phyloP scores from a whole-genome alignment of 1,140 invertebrate genomes.

The Zaprionus camerounensis region DNA sequence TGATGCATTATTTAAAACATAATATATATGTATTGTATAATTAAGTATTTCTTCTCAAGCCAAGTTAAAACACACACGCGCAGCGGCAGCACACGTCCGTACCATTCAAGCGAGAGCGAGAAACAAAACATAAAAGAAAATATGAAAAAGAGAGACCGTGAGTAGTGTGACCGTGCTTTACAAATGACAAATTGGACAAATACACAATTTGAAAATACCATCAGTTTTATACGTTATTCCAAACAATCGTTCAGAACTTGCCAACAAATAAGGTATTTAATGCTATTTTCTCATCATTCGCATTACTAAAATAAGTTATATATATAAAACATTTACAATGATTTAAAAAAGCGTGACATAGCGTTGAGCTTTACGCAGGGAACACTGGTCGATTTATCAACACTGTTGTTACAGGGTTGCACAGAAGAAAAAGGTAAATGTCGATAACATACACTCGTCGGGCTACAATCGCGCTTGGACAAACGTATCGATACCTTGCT shows the following conservation, averaged over 20 bases:
- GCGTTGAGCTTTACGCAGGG: not conserved
- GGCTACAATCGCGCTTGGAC: not conserved
- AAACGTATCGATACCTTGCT: not conserved
- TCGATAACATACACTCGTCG: not conserved
- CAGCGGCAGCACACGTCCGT: conserved; percentile 59
- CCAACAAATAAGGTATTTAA: not conserved
- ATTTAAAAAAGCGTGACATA: conserved; percentile 1
- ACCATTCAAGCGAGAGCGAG: conserved; percentile 54
- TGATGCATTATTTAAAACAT: conserved; percentile 45
- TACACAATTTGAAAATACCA: conserved; percentile 11
- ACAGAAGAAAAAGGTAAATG: not conserved
- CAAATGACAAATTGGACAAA: not conserved
- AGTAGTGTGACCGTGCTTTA: conserved; percentile 6
- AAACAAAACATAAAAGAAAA: conserved; percentile 54
- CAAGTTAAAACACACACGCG: conserved; percentile 60
- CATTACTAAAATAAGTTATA: not conserved
- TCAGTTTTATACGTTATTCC: not conserved
- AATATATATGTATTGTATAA: conserved; percentile 64
- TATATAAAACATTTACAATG: not conserved
- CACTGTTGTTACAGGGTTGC: not conserved
- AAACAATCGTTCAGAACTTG: not conserved
- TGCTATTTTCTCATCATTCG: not conserved
- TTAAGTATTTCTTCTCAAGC: conserved; percentile 58
- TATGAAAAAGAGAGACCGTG: conserved; percentile 38
- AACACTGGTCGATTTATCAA: not conserved